Percentiles rank a stretch among this genome's conserved stretches.
These are phyloP conservation scores for Echeneis naucrates DNA, from an alignment of 2,797 vertebrate genomes.

Conservation along the genomic window DNA sequence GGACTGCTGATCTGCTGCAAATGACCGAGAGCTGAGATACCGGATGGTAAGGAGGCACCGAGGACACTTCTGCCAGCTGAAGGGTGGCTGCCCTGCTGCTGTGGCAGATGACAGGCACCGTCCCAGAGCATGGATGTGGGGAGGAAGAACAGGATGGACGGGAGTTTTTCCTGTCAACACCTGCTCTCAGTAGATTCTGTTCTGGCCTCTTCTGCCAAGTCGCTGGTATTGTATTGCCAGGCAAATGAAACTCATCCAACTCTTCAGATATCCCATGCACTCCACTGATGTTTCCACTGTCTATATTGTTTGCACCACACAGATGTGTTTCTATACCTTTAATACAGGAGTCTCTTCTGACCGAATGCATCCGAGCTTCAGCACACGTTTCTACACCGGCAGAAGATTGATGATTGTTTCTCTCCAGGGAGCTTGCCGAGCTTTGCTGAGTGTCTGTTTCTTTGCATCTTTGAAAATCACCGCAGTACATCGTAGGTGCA, in stretches of 20 bases:
- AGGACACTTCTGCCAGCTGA: conserved; percentile 22
- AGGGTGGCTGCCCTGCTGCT: conserved; percentile 47
- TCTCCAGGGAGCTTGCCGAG: conserved; percentile 8
- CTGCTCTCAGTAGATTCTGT: conserved; percentile 4
- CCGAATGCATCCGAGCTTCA: neutral
- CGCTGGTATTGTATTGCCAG: conserved; percentile 17
- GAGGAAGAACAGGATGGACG: conserved; percentile 25
- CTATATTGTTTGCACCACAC: neutral
- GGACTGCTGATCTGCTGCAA: conserved; percentile 11
- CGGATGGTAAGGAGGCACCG: conserved; percentile 10
- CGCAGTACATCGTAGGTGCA: conserved; percentile 5
- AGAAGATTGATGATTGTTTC: neutral
- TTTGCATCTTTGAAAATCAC: neutral
- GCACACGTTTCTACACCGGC: neutral
- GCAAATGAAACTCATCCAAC: conserved; percentile 26
- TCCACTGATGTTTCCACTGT: neutral
- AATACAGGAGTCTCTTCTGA: neutral
- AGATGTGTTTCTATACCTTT: neutral
- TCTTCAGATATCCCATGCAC: neutral
- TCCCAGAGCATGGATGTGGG: conserved; percentile 35
- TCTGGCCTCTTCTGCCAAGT: conserved; percentile 25
- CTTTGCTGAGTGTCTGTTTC: conserved; percentile 3
- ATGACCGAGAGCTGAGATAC: conserved; percentile 10
- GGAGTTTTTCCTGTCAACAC: conserved; percentile 12
- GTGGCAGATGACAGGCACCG: conserved; percentile 79